phyloP scores from a whole-genome alignment of 1,140 invertebrate genomes.

The Reticulitermes speratus region DNA sequence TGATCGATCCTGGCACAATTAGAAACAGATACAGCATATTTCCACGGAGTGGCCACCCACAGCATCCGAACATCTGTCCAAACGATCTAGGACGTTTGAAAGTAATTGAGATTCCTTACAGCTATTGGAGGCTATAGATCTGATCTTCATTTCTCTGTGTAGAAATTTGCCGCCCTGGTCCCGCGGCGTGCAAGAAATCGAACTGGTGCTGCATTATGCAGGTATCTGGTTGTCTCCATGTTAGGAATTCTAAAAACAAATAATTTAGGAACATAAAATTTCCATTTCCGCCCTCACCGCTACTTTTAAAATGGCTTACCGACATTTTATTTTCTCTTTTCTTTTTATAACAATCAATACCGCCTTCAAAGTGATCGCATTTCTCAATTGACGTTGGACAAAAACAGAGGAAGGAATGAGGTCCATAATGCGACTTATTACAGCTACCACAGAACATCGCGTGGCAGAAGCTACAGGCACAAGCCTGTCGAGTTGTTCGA shows the following conservation, averaged over 20 bases:
- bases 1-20: no score
- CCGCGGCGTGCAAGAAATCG: neutral
- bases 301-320: neutral
- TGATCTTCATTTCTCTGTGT: neutral
- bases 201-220: neutral
- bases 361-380: neutral
- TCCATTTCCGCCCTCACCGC: neutral
- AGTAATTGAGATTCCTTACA: neutral
- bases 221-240: neutral
- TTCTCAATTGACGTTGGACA: neutral
- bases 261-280: neutral
- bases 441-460: no score
- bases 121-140: neutral
- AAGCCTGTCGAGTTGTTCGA: no score
- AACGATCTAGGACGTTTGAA: neutral
- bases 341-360: neutral
- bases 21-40: no score
- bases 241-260: neutral
- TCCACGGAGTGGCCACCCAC: no score
- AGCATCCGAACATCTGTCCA: no score
- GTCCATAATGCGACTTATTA: no score
- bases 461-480: no score
- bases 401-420: no score
- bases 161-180: neutral
- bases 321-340: neutral